Base-by-base conservation (phyloP, 2,888 invertebrate species). In the Andrena camellia region DNA sequence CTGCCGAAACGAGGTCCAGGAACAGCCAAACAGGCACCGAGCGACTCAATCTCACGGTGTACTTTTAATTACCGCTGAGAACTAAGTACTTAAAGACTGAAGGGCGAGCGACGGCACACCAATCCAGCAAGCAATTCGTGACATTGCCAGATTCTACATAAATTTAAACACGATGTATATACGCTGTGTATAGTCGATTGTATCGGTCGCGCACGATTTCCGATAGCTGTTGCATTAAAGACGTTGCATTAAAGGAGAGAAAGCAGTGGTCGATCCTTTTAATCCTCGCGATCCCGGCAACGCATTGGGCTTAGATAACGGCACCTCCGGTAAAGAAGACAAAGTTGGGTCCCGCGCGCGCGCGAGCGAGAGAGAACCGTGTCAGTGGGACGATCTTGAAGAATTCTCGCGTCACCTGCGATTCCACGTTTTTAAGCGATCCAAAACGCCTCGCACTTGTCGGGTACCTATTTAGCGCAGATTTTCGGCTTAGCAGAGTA, bases 11-110 rank as follows among this genome's bases (percentile, higher is more conserved):
- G 33, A 94, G 94, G 84, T 91, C 92, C 64, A 90, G 90, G 68
- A 90, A 87, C 73, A 91, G 89, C 75, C 92, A 91, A 83, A 73
- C 91, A 87, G 88, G 94, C 90, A 94, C 94, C 76, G 96, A 96
- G 86, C 95, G 96, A 93, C 95, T 96, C 93, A 96, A 96, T 94
- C 95, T 96, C 91, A 96, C 96, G 79, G 96, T 96, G n/a, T 96
- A 96, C 94, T 96, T 96, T 94, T 96, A 94, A 93, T 26, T 72
- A 8, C 20, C 42, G 13, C 13, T 1, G 13, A 42, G 42, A 42
- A 13, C 26, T 26, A 42, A 13, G 20, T 26, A 70, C 70, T 10
- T 35, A 76, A 83, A 83, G 83, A 81, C 83, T 76, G 72, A 80
- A 31, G 50, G 42, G 31, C 48, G 42, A 42, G 42, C 10, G 42